Evolutionary conservation across 2,113 vertebrate species (phyloP).

Genomic region (Sialia sialis): DNA sequence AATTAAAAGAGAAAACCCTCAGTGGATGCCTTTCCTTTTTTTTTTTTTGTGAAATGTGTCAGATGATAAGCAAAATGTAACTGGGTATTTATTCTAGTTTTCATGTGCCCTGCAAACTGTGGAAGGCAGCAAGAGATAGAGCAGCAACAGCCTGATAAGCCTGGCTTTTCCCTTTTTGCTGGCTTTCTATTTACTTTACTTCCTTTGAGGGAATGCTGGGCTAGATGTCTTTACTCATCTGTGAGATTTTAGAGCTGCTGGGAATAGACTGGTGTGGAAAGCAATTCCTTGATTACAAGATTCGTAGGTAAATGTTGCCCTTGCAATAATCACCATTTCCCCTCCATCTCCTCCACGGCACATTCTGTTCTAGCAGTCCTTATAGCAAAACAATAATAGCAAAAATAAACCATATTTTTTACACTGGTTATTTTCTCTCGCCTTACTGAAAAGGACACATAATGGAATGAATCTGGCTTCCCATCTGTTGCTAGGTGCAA

Average conservation of each 20-base stretch:
- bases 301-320: slow-evolving; percentile 48
- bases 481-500: slow-evolving; percentile 68
- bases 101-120: slow-evolving; percentile 32
- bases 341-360: neutral
- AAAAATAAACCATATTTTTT: slow-evolving; percentile 29
- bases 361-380: slow-evolving; percentile 3
- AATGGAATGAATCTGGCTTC: slow-evolving; percentile 62
- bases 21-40: neutral
- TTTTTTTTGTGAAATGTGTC: slow-evolving; percentile 27
- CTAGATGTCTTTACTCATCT: slow-evolving; percentile 27
- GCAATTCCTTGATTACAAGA: neutral
- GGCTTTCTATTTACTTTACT: slow-evolving; percentile 27
- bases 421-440: slow-evolving; percentile 17
- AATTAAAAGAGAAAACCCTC: neutral
- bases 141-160: slow-evolving; percentile 24
- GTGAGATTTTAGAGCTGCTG: slow-evolving; percentile 31
- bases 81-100: slow-evolving; percentile 53
- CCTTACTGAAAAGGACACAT: slow-evolving; percentile 42
- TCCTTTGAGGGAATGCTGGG: neutral
- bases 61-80: slow-evolving; percentile 48
- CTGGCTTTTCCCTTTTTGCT: neutral
- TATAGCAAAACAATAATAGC: slow-evolving; percentile 29
- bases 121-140: slow-evolving; percentile 39
- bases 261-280: neutral
- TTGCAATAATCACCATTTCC: neutral